Evolutionary conservation across 2,113 vertebrate genomes (phyloP).

Genomic region (Lasiurus borealis): DNA sequence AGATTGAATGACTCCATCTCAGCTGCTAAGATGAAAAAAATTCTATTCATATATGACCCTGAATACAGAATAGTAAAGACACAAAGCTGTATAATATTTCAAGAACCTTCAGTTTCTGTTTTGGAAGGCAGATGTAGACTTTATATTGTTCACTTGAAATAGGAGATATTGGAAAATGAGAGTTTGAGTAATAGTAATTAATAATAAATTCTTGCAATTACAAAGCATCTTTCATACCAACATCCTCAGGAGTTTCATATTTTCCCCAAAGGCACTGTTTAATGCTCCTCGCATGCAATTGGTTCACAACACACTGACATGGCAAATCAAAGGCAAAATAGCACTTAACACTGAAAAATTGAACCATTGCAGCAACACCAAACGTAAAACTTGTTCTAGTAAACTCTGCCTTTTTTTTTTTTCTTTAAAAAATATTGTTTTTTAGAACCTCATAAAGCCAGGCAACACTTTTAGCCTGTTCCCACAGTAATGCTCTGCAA

Average conservation of each 20-base stretch:
- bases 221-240: slow-evolving; percentile 57
- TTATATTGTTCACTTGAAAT: slow-evolving; percentile 32
- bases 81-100: slow-evolving; percentile 40
- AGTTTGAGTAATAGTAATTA: slow-evolving; percentile 64
- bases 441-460: not conserved
- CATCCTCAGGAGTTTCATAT: slow-evolving; percentile 8
- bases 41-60: slow-evolving; percentile 47
- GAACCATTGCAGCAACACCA: not conserved
- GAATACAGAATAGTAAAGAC: slow-evolving; percentile 49
- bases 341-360: slow-evolving; percentile 15
- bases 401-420: not conserved
- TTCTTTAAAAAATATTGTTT: not conserved
- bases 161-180: slow-evolving; percentile 51
- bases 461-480: slow-evolving; percentile 1
- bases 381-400: slow-evolving; percentile 45
- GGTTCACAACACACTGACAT: slow-evolving; percentile 16
- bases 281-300: not conserved
- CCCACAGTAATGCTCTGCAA: not conserved
- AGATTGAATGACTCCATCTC: slow-evolving; percentile 70
- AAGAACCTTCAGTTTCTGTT: slow-evolving; percentile 65
- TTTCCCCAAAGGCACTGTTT: slow-evolving; percentile 47
- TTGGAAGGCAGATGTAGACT: slow-evolving; percentile 4
- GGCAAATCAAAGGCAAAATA: slow-evolving; percentile 47
- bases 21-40: slow-evolving; percentile 57
- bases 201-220: slow-evolving; percentile 62